A percentile compares a stretch with the other conserved stretches of the same genome.
Conservation (phyloP, 2,797 vertebrate genomes). For the Phylloscopus collybita region DNA sequence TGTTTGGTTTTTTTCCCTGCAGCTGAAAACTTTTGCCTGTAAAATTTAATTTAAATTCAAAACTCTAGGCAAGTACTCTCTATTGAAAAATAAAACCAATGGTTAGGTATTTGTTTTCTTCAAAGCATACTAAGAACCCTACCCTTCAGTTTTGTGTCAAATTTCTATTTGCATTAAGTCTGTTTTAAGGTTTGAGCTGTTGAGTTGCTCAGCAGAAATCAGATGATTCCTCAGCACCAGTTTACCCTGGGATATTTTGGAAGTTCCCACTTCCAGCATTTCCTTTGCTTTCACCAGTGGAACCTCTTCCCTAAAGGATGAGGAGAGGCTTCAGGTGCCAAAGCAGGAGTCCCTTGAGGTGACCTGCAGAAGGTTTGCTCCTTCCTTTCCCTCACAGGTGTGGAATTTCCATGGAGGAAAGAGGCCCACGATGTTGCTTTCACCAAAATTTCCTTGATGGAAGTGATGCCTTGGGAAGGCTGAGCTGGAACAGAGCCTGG, state of each 20-base stretch:
- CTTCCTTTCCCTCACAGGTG: neutral
- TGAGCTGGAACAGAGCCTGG: neutral
- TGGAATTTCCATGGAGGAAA: neutral
- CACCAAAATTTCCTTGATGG: neutral
- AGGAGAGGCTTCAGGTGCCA: neutral
- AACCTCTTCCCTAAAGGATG: neutral
- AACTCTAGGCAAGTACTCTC: neutral
- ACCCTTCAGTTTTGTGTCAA: neutral
- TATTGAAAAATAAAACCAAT: neutral
- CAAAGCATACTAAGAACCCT: rapidly evolving
- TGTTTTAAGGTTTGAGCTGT: neutral
- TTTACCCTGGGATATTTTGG: neutral
- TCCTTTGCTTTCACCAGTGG: neutral
- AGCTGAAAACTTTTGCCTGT: neutral
- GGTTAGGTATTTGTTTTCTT: neutral
- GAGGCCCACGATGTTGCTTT: rapidly evolving
- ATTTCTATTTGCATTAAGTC: neutral
- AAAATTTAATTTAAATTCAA: neutral
- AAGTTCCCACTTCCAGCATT: neutral
- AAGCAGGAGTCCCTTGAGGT: neutral
- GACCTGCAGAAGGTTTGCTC: neutral
- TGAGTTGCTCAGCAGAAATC: neutral
- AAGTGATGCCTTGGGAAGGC: neutral
- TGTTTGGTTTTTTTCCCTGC: neutral
- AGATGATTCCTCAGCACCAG: neutral